phyloP scores from a whole-genome alignment of 2,797 vertebrate genomes.

The Cossypha polioptera region DNA sequence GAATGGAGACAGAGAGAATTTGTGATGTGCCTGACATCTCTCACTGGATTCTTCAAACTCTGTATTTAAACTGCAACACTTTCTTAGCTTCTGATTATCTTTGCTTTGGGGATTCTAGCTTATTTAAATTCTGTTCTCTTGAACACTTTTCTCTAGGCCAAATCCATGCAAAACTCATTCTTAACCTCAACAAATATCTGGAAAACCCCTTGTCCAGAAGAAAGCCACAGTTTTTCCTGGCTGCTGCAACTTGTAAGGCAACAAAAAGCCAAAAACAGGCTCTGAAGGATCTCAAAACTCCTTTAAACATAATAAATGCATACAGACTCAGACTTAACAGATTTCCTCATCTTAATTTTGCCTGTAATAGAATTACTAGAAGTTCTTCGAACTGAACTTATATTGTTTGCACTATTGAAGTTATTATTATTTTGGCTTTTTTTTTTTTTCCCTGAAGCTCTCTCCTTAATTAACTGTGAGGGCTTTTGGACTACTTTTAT shows the following conservation, averaged over 20 bases:
- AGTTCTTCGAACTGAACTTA: background rate
- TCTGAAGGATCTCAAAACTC: background rate
- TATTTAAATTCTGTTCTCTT: background rate
- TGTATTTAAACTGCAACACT: background rate
- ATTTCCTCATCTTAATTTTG: background rate
- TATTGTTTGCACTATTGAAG: background rate
- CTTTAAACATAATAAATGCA: background rate
- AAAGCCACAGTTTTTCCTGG: background rate
- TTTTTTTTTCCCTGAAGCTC: background rate
- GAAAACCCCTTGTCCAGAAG: background rate
- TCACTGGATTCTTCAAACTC: constrained; percentile 10
- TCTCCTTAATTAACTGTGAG: background rate
- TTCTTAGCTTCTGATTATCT: background rate
- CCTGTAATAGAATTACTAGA: background rate
- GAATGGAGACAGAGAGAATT: background rate
- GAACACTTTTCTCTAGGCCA: background rate
- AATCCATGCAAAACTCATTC: background rate
- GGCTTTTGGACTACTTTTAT: background rate
- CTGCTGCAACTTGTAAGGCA: background rate
- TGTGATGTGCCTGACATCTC: background rate
- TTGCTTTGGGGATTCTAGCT: background rate
- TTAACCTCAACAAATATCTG: background rate
- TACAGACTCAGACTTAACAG: background rate
- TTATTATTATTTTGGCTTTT: background rate
- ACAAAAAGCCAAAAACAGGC: background rate